Evolutionary conservation across 2,888 invertebrate genomes (phyloP).

Genomic region (Leptodirus hochenwartii): DNA sequence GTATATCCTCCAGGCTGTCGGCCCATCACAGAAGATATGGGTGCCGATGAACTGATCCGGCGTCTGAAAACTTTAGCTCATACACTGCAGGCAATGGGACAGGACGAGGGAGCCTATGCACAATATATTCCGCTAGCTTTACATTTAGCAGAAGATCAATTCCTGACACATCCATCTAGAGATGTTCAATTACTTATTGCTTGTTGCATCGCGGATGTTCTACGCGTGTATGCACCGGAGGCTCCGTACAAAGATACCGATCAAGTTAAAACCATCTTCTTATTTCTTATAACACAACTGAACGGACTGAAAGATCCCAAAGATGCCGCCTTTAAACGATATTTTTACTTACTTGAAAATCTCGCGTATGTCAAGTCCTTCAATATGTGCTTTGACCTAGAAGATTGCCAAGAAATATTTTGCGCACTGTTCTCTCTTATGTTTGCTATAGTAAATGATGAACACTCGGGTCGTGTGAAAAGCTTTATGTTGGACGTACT

Average conservation of each 20-base stretch:
- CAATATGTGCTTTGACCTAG: constrained; percentile 96
- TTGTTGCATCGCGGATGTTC: constrained; percentile 93
- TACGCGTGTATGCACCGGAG: constrained; percentile 92
- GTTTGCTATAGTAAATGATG: constrained; percentile 92
- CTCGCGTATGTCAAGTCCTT: constrained; percentile 95
- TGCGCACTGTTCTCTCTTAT: constrained; percentile 82
- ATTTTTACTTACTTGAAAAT: constrained; percentile 93
- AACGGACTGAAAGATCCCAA: constrained; percentile 89
- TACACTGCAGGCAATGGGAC: constrained; percentile 89
- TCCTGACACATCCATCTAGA: constrained; percentile 71
- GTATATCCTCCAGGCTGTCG: constrained; percentile 90
- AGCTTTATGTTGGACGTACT: constrained; percentile 94
- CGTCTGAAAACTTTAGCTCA: constrained; percentile 86
- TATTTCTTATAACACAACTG: constrained; percentile 87
- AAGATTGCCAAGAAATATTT: constrained; percentile 94
- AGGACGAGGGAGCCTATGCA: constrained; percentile 87
- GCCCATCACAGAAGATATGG: constrained; percentile 85
- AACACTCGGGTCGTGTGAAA: constrained; percentile 90
- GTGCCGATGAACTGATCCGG: constrained; percentile 88
- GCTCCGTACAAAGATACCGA: constrained; percentile 94
- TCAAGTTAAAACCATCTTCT: constrained; percentile 81
- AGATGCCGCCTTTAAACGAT: constrained; percentile 92
- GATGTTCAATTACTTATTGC: constrained; percentile 91
- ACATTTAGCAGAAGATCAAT: constrained; percentile 84
- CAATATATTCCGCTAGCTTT: constrained; percentile 83